phyloP scores from a whole-genome alignment of 2,888 invertebrate genomes.

The Eudasyphora cyanicolor region DNA sequence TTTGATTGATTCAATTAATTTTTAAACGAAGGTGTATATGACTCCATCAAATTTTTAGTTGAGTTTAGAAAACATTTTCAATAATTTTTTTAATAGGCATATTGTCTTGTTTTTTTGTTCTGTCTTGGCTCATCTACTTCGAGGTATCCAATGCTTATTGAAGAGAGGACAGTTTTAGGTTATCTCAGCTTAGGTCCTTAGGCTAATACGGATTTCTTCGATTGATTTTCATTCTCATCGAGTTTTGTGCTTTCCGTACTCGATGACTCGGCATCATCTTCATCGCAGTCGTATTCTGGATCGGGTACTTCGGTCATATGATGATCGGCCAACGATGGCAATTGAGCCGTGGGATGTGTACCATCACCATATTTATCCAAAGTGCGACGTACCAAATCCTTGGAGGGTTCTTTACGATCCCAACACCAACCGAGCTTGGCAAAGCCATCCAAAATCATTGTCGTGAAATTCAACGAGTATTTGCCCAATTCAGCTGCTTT shows the following conservation, averaged over 20 bases:
- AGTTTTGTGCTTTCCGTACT: constrained; percentile 77
- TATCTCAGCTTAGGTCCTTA: constrained; percentile 10
- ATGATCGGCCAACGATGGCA: constrained; percentile 70
- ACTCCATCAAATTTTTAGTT: too few relatives aligned
- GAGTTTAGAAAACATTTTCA: too few relatives aligned
- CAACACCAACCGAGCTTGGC: constrained; percentile 88
- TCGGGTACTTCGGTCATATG: constrained; percentile 76
- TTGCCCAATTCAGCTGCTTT: constrained; percentile 92
- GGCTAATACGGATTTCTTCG: constrained; percentile 54
- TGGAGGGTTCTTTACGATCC: constrained; percentile 86
- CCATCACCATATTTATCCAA: constrained; percentile 82
- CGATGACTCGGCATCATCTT: constrained; percentile 76
- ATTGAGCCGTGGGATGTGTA: constrained; percentile 71
- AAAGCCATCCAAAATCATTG: constrained; percentile 86
- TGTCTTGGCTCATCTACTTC: background rate
- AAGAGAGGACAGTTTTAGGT: too few relatives aligned
- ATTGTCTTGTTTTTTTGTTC: constrained; percentile 16
- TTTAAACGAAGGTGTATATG: too few relatives aligned
- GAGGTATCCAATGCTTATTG: too few relatives aligned
- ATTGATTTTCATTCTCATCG: constrained; percentile 75
- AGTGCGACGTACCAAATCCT: constrained; percentile 82
- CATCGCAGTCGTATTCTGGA: constrained; percentile 70
- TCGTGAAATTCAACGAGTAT: constrained; percentile 85
- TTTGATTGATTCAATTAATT: too few relatives aligned
- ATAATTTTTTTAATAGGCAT: too few relatives aligned